phyloP scores from a whole-genome alignment of 1,140 invertebrate species.

The Psix sp. region DNA sequence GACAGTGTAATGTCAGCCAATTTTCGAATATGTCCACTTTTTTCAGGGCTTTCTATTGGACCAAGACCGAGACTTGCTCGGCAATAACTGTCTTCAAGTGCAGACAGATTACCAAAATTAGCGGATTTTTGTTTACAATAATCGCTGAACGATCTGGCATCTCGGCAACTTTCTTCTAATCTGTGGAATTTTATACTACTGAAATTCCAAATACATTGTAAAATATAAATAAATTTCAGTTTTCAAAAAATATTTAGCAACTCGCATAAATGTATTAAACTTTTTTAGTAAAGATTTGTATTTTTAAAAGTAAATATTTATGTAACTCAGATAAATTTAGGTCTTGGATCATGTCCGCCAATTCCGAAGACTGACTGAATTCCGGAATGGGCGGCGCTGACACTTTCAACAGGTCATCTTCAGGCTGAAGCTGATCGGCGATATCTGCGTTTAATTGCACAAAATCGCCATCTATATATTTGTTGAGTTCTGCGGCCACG shows the following conservation, averaged over 20 bases:
- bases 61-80: constrained; percentile 65
- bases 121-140: constrained; percentile 28
- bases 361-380: neutral
- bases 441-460: neutral
- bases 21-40: constrained; percentile 38
- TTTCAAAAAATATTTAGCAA: no score
- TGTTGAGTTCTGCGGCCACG: neutral
- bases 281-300: neutral
- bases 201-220: no score
- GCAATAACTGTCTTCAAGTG: constrained; percentile 8
- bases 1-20: constrained; percentile 62
- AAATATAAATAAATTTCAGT: no score
- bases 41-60: constrained; percentile 62
- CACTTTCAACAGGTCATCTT: neutral
- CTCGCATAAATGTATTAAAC: no score
- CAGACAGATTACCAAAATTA: constrained; percentile 16
- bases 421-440: constrained; percentile 4
- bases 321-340: neutral
- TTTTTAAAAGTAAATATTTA: neutral
- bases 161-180: neutral
- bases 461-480: constrained; percentile 13
- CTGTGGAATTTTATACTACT: neutral
- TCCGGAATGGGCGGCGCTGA: constrained; percentile 12
- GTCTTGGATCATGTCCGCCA: neutral
- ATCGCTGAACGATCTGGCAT: constrained; percentile 10